A percentile compares a stretch with the other conserved stretches of the same genome.
Evolutionary conservation across 2,888 invertebrate genomes (phyloP).

Genomic region (Nephrotoma guestfalica): DNA sequence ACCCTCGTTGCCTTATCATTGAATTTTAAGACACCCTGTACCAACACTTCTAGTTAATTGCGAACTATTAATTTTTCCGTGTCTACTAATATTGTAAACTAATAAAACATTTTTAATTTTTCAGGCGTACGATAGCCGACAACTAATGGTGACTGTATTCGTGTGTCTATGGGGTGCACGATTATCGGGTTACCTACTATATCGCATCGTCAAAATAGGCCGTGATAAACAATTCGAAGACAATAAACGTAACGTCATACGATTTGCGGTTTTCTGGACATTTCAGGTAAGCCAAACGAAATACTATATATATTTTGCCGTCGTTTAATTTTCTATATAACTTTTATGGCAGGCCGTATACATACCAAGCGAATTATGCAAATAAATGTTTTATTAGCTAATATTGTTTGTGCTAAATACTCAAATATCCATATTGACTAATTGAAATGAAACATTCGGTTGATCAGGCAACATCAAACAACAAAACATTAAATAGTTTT

Average conservation of each 20-base stretch:
- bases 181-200: constrained; percentile 77
- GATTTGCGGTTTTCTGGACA: constrained; percentile 87
- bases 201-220: constrained; percentile 78
- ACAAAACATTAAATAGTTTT: neutral
- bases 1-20: too few species aligned
- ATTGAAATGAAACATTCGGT: neutral
- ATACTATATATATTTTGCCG: too few species aligned
- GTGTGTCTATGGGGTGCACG: constrained; percentile 79
- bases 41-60: too few species aligned
- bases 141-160: constrained; percentile 79
- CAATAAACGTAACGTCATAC: constrained; percentile 66
- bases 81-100: too few species aligned
- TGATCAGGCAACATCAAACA: neutral
- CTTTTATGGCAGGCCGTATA: too few species aligned
- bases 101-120: constrained; percentile 14
- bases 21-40: too few species aligned
- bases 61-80: too few species aligned
- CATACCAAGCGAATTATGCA: neutral
- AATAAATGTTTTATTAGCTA: neutral
- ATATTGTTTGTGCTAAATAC: neutral
- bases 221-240: constrained; percentile 85
- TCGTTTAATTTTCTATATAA: too few species aligned
- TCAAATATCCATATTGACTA: neutral
- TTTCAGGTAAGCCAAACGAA: constrained; percentile 51
- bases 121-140: constrained; percentile 70